Percentiles rank a stretch among this genome's conserved stretches.
These are phyloP conservation scores for Dermatemys mawii DNA, from an alignment of 2,113 vertebrate genomes.

Conservation along the genomic window DNA sequence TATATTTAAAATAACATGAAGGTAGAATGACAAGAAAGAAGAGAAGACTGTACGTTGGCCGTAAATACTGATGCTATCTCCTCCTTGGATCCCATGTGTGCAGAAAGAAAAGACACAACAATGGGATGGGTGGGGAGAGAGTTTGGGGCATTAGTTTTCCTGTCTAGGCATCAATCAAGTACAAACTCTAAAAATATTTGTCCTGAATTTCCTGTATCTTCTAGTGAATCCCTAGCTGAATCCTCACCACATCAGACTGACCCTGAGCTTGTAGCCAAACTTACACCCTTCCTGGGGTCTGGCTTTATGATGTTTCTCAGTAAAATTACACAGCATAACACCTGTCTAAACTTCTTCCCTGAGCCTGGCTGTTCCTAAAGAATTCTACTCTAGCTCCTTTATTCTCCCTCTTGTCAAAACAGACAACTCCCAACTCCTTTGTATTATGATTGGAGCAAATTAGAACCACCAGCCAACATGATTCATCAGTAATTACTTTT, in stretches of 20 bases:
- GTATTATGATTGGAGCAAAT: background rate
- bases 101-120: background rate
- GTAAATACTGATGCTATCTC: background rate
- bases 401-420: background rate
- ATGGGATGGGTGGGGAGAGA: background rate
- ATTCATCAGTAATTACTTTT: background rate
- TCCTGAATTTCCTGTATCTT: background rate
- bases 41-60: background rate
- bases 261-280: background rate
- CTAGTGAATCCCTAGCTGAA: background rate
- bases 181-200: background rate
- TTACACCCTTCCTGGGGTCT: background rate
- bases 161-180: background rate
- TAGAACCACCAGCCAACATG: background rate
- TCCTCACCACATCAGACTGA: background rate
- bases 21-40: background rate
- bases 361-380: background rate
- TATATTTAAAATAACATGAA: background rate
- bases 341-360: background rate
- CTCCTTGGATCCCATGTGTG: background rate
- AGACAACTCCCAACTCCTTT: fast-evolving
- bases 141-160: background rate
- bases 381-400: background rate
- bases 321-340: background rate
- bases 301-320: background rate